phyloP scores from a whole-genome alignment of 2,113 vertebrate genomes.

The Lates calcarifer region DNA sequence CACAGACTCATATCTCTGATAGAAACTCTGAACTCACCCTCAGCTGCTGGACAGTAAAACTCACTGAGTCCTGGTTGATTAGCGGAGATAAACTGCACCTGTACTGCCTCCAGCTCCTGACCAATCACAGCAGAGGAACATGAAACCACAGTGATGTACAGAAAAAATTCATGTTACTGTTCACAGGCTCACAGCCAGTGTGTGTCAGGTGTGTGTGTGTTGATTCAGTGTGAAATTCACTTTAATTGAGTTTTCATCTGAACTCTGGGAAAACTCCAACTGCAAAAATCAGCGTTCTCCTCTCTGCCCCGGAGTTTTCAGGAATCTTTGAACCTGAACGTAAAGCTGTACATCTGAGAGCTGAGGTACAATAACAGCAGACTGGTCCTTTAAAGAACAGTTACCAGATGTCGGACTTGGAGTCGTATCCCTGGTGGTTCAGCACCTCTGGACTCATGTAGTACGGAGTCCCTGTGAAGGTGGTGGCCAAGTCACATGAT shows the following conservation, averaged over 20 bases:
- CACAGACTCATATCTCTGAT: background rate
- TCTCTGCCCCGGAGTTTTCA: too few relatives aligned
- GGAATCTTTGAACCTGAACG: too few relatives aligned
- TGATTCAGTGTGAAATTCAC: background rate
- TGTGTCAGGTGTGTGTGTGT: too few relatives aligned
- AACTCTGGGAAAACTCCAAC: too few relatives aligned
- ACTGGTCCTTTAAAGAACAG: background rate
- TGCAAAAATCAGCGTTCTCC: too few relatives aligned
- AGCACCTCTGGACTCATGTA: conserved; percentile 93
- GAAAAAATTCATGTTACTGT: background rate
- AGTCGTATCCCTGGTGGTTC: conserved; percentile 89
- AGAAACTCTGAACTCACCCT: background rate
- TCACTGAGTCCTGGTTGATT: background rate
- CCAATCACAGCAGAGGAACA: conserved; percentile 23
- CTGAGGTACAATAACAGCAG: too few relatives aligned
- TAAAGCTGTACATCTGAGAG: too few relatives aligned
- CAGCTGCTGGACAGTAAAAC: background rate
- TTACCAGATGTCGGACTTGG: conserved; percentile 93
- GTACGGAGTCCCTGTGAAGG: conserved; percentile 89
- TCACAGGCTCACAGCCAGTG: background rate
- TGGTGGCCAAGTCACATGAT: conserved; percentile 91
- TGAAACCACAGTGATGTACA: background rate
- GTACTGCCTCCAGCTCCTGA: conserved; percentile 10
- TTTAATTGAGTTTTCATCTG: too few relatives aligned
- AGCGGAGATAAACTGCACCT: background rate